A percentile compares a stretch with the other conserved stretches of the same genome.
Evolutionary conservation across 2,888 invertebrate genomes (phyloP).

Genomic region (Lasiommata megera): DNA sequence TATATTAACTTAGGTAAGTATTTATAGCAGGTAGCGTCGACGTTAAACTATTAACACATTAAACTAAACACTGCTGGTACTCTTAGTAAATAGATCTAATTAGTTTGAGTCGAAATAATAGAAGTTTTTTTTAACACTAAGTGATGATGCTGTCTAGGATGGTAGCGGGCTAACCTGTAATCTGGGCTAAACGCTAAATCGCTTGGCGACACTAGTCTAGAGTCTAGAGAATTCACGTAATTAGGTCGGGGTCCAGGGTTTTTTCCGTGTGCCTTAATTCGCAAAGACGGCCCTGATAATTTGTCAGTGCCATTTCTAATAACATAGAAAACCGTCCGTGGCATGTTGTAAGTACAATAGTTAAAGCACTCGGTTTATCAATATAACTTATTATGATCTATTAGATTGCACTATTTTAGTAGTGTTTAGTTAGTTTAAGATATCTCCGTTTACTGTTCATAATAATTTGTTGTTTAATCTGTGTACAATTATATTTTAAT

Average conservation of each 20-base stretch:
- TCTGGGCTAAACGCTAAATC: background rate
- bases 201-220: no score
- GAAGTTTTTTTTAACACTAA: background rate
- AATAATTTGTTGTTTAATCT: background rate
- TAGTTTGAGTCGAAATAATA: no score
- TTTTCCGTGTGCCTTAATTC: background rate
- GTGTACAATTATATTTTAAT: background rate
- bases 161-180: no score
- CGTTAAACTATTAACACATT: no score
- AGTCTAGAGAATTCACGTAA: no score
- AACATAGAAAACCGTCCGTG: conserved; percentile 39
- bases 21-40: background rate
- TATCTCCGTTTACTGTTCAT: background rate
- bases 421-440: conserved; percentile 3
- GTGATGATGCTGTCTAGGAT: background rate
- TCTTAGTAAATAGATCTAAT: no score
- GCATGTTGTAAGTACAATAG: conserved; percentile 40
- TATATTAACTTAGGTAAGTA: background rate
- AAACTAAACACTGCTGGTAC: no score
- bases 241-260: background rate
- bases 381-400: background rate
- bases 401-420: background rate
- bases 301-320: conserved; percentile 47
- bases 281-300: conserved; percentile 11
- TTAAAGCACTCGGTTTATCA: background rate